Base-by-base conservation (phyloP, 2,888 invertebrate genomes). In the Drosophila engyochracea region DNA sequence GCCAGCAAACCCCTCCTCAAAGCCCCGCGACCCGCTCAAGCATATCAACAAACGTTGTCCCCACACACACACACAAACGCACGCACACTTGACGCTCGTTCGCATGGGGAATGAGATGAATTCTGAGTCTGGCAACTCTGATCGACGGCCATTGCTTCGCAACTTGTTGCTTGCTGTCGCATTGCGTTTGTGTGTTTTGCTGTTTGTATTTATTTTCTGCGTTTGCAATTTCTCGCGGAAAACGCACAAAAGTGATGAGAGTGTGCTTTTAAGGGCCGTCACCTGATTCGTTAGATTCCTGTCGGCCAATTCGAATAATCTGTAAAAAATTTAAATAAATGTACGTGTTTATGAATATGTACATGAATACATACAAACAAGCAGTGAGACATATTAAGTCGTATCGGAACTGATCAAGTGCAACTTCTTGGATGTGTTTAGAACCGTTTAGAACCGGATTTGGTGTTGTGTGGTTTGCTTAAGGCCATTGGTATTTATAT, bases 371-470 rank as follows among this genome's bases (percentile, higher is more conserved):
- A 52, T 30, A 30, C 25, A 54, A 41, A 31, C 19, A 62, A 25
- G 22, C 47, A 47, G 25, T 16, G 16, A 25, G 6, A 51, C 33
- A 28, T 28, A 39, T 19, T n/a, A 35, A 55, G 61, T 63, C 30
- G 76, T 59, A 30, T 66, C 61, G 52, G 58, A 44, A 62, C 72
- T 67, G 60, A 77, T 81, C 74, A 73, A 81, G 77, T 77, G 79
- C 81, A 79, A 70, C 63, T 60, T 76, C 74, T 84, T 75, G 73
- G 67, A 77, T 87, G 71, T 74, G 80, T 58, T 73, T 75, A 81
- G 79, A 86, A 90, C 86, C 89, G 80, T 58, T 73, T 72, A 81
- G 77, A 86, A 90, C 86, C 89, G 89, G 90, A 88, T 83, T 89
- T 72, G 60, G 39, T 47, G 47, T 47, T 25, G 47, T 47, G 47